A percentile compares a stretch with the other conserved stretches of the same genome.
Conservation (phyloP, 2,113 vertebrate genomes). For the Oreotrochilus melanogaster region DNA sequence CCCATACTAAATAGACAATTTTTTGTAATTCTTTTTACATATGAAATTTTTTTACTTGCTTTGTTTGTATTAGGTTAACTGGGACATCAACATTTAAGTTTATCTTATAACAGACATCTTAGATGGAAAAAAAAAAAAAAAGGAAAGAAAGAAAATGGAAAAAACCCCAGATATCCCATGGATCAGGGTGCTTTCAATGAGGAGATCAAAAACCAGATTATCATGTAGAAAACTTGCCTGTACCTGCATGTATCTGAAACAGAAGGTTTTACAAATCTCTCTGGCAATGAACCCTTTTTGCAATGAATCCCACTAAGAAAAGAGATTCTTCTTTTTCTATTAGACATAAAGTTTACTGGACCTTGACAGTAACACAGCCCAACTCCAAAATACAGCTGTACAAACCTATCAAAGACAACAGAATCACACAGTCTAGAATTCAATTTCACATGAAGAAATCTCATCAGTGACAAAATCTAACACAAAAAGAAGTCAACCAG, state of each 20-base stretch:
- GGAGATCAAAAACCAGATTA: not conserved
- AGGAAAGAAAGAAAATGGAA: not conserved
- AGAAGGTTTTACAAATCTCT: not conserved
- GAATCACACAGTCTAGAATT: not conserved
- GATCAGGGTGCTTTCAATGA: not conserved
- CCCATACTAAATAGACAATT: not conserved
- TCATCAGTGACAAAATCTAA: not conserved
- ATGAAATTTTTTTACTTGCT: not conserved
- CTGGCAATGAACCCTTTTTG: not conserved
- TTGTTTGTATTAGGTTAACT: not conserved
- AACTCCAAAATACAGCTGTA: not conserved
- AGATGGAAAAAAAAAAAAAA: not conserved
- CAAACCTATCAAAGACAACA: not conserved
- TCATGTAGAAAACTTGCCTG: not conserved
- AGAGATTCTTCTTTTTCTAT: not conserved
- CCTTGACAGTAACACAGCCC: not conserved
- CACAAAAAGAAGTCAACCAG: not conserved
- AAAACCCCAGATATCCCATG: not conserved
- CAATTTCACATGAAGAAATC: not conserved
- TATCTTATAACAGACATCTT: fast-evolving
- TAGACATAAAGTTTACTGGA: not conserved
- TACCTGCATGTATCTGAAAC: not conserved
- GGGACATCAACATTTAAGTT: not conserved
- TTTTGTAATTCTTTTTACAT: not conserved
- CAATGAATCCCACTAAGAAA: not conserved